Evolutionary conservation across 2,888 invertebrate genomes (phyloP).

Genomic region (Pycnomerus fuliginosus): DNA sequence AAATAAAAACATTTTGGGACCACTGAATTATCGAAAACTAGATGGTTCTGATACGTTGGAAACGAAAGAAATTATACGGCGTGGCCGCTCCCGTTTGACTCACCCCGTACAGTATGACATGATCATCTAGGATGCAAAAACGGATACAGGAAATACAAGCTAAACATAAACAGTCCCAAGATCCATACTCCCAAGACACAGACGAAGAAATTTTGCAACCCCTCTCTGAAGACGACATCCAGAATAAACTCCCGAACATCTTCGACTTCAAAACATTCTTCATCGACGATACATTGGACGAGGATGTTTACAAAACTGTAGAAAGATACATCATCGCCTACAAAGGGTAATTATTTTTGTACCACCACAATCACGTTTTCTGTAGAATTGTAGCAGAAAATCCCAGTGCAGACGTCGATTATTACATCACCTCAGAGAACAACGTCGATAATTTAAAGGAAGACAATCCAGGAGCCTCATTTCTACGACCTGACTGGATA

Average conservation of each 20-base stretch:
- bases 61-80: no score
- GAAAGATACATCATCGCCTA: constrained; percentile 62
- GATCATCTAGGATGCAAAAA: constrained; percentile 21
- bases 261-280: constrained; percentile 56
- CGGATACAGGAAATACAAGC: constrained; percentile 18
- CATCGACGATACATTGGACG: constrained; percentile 50
- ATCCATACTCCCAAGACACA: constrained; percentile 45
- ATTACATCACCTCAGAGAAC: constrained; percentile 39
- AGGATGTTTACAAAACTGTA: constrained; percentile 44
- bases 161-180: constrained; percentile 25
- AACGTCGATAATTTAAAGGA: constrained; percentile 35
- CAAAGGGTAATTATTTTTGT: constrained; percentile 56
- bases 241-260: constrained; percentile 51
- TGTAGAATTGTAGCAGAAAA: constrained; percentile 41
- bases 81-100: no score
- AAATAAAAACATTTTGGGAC: no score
- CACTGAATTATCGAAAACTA: no score
- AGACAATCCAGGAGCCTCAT: constrained; percentile 31
- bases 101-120: no score
- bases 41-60: no score
- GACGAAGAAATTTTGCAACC: constrained; percentile 42
- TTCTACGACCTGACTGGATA: constrained; percentile 59
- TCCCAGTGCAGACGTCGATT: constrained; percentile 38
- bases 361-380: constrained; percentile 15
- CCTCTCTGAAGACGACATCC: constrained; percentile 11